Percentiles rank a stretch among this genome's conserved stretches.
These are phyloP conservation scores for Acrobeloides nanus DNA, from an alignment of 2,888 invertebrate species.

Conservation along the genomic window DNA sequence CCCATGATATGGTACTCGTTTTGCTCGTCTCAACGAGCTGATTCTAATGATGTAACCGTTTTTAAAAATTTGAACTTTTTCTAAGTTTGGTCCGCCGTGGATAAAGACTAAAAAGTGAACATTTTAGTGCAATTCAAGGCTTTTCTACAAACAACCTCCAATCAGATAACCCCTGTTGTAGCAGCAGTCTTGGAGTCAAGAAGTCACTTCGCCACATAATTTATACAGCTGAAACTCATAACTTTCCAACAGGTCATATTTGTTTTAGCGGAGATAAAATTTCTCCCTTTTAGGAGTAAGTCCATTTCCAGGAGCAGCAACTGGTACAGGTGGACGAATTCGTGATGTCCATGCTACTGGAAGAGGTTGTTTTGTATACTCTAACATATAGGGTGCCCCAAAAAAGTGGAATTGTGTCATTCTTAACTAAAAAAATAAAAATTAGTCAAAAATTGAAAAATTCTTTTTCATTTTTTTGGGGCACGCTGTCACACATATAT, in stretches of 20 bases:
- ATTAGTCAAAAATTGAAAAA: constrained; percentile 58
- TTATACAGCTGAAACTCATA: constrained; percentile 97
- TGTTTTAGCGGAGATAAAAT: background rate
- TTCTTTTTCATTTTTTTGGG: too few species aligned
- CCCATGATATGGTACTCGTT: too few species aligned
- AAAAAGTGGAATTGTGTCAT: too few species aligned
- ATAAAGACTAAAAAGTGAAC: background rate
- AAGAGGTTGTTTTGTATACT: too few species aligned
- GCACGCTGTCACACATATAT: too few species aligned
- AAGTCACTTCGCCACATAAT: constrained; percentile 73
- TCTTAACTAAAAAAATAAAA: constrained; percentile 61
- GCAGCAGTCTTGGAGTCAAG: constrained; percentile 62
- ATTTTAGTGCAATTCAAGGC: constrained; percentile 60
- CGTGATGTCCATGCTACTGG: constrained; percentile 91
- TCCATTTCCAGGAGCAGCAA: constrained; percentile 93
- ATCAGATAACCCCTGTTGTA: constrained; percentile 65
- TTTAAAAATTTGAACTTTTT: background rate
- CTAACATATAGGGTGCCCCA: too few species aligned
- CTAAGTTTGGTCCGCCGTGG: background rate
- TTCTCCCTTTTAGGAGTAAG: constrained; percentile 66
- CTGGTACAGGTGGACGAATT: constrained; percentile 90
- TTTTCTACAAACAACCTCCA: constrained; percentile 67
- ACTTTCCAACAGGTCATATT: constrained; percentile 76
- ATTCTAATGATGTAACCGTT: too few species aligned
- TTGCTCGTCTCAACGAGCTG: too few species aligned